Evolutionary conservation across 2,797 vertebrate species (phyloP), one percentile per base, ranked within the genome.

Genomic region (Pelodytes ibericus): DNA sequence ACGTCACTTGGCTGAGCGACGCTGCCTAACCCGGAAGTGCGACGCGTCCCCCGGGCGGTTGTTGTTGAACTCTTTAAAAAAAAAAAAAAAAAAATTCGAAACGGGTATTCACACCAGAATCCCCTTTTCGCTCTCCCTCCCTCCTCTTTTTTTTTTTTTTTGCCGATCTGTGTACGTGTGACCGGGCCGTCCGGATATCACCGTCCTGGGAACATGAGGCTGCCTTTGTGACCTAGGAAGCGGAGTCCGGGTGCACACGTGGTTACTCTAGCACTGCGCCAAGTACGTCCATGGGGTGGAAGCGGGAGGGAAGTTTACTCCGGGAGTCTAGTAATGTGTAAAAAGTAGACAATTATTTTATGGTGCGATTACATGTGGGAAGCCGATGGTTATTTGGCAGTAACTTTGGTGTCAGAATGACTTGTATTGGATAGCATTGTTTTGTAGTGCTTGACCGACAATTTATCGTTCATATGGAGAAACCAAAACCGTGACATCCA

Each of bases 1-100:
- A 59, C 76, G 76, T 78, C 70, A 78, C 63, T 78, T 72, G 30
- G 44, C 69, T 24, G 63, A 72, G 76, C 76, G 76, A 78, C 76
- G 53, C 41, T 27, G 30, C 7, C 41, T 72, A 67, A 78, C 76
- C 76, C 76, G 76, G 76, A 78, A 78, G 76, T 78, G 76, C 76
- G 76, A 78, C 76, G 76, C 70, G 70, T 60, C 63, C 41, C 30
- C 27, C 68, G 63, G 76, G 56, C 63, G 76, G 62, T 71, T 68
- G 75, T 78, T 77, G 62, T 78, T 67, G 63, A 78, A 78, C 41
- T 78, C 63, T 31, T 51, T 61, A 44, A 10, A n/a, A n/a, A n/a
- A n/a, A n/a, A n/a, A n/a, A n/a, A n/a, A n/a, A n/a, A n/a, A n/a
- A n/a, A n/a, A 16, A 15, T 44, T 44, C 11, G 18, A 51, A 18